Evolutionary conservation across 2,797 vertebrate species (phyloP).

Genomic region (Anguilla megastoma): DNA sequence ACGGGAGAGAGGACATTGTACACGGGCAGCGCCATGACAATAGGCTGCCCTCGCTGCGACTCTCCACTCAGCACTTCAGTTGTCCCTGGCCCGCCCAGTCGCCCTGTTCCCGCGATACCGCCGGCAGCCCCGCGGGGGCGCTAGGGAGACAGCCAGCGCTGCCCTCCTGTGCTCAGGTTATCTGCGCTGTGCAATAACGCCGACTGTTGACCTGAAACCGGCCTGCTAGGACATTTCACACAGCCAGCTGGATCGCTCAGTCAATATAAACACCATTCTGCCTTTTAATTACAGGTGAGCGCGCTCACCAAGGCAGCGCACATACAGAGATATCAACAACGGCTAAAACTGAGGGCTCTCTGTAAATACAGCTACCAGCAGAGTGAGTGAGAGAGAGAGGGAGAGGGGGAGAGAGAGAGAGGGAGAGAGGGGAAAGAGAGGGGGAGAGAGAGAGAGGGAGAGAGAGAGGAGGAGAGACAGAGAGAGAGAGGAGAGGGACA

Average conservation of each 20-base stretch:
- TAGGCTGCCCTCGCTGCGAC: not conserved
- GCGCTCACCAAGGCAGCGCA: not conserved
- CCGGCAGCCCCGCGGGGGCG: not conserved
- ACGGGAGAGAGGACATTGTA: not conserved
- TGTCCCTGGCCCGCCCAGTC: not conserved
- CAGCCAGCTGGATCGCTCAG: not conserved
- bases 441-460: not conserved
- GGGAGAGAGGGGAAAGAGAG: not conserved
- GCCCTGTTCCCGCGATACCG: not conserved
- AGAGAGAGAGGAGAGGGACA: constrained; percentile 47
- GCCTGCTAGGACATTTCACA: not conserved
- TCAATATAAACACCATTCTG: not conserved
- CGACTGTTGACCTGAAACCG: not conserved
- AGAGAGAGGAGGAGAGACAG: not conserved
- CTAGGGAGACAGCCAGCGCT: not conserved
- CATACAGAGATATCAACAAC: not conserved
- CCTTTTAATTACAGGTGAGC: not conserved
- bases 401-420: not conserved
- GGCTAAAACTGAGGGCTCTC: too few relatives aligned
- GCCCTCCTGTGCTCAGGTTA: not conserved
- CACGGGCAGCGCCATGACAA: not conserved
- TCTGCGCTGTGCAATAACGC: not conserved
- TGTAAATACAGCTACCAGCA: too few relatives aligned
- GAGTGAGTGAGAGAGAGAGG: not conserved
- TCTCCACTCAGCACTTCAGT: not conserved